Conservation (phyloP, 1,140 invertebrate genomes). For the Pseudomyrmex dendroicus region DNA sequence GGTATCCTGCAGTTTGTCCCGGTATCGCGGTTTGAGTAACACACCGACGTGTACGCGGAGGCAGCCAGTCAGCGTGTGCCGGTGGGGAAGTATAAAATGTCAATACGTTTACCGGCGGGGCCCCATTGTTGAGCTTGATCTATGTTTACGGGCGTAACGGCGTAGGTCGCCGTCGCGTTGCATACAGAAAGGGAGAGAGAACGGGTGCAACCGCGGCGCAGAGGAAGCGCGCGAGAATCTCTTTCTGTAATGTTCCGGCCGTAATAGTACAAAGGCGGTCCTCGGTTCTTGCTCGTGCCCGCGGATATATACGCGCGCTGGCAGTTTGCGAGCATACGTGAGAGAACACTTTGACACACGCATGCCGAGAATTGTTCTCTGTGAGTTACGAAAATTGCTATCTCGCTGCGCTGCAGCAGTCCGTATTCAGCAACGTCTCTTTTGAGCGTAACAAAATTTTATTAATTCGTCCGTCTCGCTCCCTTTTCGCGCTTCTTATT, state of each 20-base stretch:
- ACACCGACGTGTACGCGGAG: slow-evolving; percentile 52
- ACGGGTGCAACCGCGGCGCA: background rate
- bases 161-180: slow-evolving; percentile 46
- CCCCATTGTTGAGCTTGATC: slow-evolving; percentile 78
- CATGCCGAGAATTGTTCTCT: slow-evolving; percentile 13
- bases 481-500: background rate
- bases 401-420: background rate
- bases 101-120: slow-evolving; percentile 79
- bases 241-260: slow-evolving; percentile 69
- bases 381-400: slow-evolving; percentile 33
- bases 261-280: slow-evolving; percentile 69
- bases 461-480: background rate
- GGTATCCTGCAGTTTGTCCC: slow-evolving; percentile 75
- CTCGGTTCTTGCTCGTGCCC: slow-evolving; percentile 34
- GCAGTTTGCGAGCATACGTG: background rate
- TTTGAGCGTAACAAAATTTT: background rate
- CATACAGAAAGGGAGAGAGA: slow-evolving; percentile 2
- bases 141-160: slow-evolving; percentile 75
- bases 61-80: slow-evolving; percentile 66
- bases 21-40: slow-evolving; percentile 79
- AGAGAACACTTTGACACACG: slow-evolving; percentile 25
- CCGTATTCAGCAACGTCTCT: background rate
- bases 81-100: slow-evolving; percentile 76
- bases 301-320: slow-evolving; percentile 41
- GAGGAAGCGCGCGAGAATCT: slow-evolving; percentile 63